Base-by-base conservation (phyloP, 1,140 invertebrate genomes). In the Uloborus diversus region DNA sequence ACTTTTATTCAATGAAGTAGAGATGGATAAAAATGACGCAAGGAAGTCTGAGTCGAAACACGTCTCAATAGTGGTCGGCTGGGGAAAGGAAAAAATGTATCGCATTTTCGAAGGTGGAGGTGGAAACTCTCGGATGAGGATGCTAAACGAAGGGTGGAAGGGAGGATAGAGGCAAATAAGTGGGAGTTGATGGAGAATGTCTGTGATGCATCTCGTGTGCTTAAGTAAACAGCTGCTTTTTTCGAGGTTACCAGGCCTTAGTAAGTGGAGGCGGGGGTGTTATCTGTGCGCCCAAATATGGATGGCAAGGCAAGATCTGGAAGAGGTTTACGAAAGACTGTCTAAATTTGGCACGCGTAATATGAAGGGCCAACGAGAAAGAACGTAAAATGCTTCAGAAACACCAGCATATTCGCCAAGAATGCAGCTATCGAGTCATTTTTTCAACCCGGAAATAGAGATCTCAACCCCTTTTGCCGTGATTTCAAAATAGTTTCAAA, bases 321-420 rank as follows among this genome's bases (percentile, higher is more conserved):
- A 78, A 56, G 73, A 64, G 62, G 61, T 66, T 66, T 62, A 66
- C 23, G 62, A 66, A 35, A 28, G n/a, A 14, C 49, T 33, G 17
- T 53, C 73, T 78, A 78, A 78, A 78, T 65, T 37, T 78, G 61
- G 73, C 47, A 56, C 73, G 23, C 28, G 11, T 17, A 75, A 78
- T 78, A 65, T 78, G 47, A 78, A 78, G 62, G 73, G 57, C 73
- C 62, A 51, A n/a, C n/a, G n/a, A n/a, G n/a, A n/a, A n/a, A n/a
- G n/a, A n/a, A n/a, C 14, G 25, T 53, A 56, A 75, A 78, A 76
- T 76, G 61, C 23, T 33, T 73, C n/a, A 37, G 14, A 73, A 73
- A 62, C 25, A 20, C 25, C 59, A 5, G 57, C 49, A 65, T 78
- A 65, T 65, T 65, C 27, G 73, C 73, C 73, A 78, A 78, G 73